A percentile compares a stretch with the other conserved stretches of the same genome.
These are phyloP conservation scores for Pangasianodon gigas DNA, from an alignment of 2,113 vertebrate species.

Conservation along the genomic window DNA sequence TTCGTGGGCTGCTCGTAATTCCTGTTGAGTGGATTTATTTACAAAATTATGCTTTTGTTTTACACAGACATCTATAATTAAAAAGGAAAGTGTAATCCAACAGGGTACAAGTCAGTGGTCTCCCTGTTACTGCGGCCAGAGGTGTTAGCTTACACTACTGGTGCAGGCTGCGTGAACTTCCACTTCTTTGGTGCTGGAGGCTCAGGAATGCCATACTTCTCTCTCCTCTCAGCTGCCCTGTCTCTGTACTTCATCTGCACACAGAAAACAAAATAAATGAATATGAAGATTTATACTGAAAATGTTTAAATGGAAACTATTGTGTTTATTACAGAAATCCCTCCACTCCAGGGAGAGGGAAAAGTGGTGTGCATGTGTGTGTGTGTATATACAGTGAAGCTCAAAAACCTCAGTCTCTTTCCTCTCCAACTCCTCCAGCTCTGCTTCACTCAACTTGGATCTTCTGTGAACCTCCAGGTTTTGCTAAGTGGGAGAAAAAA, in stretches of 20 bases:
- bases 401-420: slow-evolving; percentile 88
- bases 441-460: slow-evolving; percentile 86
- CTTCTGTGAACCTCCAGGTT: slow-evolving; percentile 92
- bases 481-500: slow-evolving; percentile 76
- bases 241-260: slow-evolving; percentile 94
- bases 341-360: neutral
- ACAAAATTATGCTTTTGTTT: neutral
- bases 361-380: neutral
- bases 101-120: neutral
- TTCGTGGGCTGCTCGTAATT: slow-evolving; percentile 98
- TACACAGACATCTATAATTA: neutral
- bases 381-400: neutral
- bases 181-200: slow-evolving; percentile 95
- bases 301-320: neutral
- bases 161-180: slow-evolving; percentile 84
- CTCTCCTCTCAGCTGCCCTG: slow-evolving; percentile 92
- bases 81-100: neutral
- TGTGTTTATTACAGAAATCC: neutral
- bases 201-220: slow-evolving; percentile 97
- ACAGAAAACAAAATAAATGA: neutral
- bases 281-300: neutral
- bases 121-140: neutral
- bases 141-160: slow-evolving; percentile 80
- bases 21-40: slow-evolving; percentile 62
- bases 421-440: slow-evolving; percentile 92